Conservation (phyloP, 2,113 vertebrate species). For the Murina feae region DNA sequence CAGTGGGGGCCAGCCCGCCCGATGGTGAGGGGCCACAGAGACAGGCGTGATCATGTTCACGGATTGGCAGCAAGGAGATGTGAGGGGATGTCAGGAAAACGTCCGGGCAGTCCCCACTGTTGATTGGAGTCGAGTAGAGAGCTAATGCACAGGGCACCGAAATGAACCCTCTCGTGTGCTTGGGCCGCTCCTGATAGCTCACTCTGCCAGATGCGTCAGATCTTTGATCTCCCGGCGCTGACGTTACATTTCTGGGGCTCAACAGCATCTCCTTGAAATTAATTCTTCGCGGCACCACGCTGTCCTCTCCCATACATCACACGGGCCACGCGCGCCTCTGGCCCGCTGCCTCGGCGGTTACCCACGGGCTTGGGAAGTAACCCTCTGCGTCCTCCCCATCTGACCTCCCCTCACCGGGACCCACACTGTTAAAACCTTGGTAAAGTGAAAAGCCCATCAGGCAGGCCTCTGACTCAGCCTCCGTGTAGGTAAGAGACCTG, state of each 20-base stretch:
- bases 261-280: slow-evolving; percentile 85
- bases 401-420: background rate
- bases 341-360: slow-evolving; percentile 73
- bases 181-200: slow-evolving; percentile 77
- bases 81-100: slow-evolving; percentile 57
- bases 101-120: slow-evolving; percentile 13
- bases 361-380: slow-evolving; percentile 63
- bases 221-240: slow-evolving; percentile 85
- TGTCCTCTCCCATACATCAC: slow-evolving; percentile 93
- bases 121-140: slow-evolving; percentile 58
- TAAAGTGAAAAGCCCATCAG: background rate
- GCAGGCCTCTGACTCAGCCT: background rate
- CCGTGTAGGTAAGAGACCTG: background rate
- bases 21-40: background rate
- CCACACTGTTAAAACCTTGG: background rate
- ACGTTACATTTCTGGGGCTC: slow-evolving; percentile 84
- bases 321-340: slow-evolving; percentile 74
- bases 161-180: slow-evolving; percentile 78
- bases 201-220: slow-evolving; percentile 82
- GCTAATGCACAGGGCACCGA: slow-evolving; percentile 66
- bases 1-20: background rate
- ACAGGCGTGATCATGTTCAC: slow-evolving; percentile 53
- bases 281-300: slow-evolving; percentile 88
- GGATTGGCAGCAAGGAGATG: slow-evolving; percentile 52
- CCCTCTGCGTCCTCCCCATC: slow-evolving; percentile 14